Evolutionary conservation across 2,888 invertebrate genomes (phyloP), one percentile per base, ranked within the genome.

Genomic region (Ectemnius cavifrons): DNA sequence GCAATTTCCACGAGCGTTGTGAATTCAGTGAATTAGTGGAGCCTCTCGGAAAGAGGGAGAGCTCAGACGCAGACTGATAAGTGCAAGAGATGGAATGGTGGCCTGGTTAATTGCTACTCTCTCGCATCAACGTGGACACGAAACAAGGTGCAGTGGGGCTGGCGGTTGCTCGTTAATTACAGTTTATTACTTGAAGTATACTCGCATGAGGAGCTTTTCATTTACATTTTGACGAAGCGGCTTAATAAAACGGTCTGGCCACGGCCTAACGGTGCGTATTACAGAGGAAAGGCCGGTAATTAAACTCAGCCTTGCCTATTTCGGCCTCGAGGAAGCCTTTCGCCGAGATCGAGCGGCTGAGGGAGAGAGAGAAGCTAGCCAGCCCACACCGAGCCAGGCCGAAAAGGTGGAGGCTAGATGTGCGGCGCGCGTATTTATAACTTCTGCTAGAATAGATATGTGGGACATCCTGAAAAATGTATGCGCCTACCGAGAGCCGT

Each of bases 401-500:
- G 67, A 71, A 71, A 79, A 80, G 75, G 77, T 52, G 67, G 66
- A 71, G 49, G 62, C 56, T 60, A 71, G 76, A 49, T 63, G 73
- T 75, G 83, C 76, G 74, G 62, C 64, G 73, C 64, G 73, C 61
- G 79, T 87, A 87, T 87, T 88, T 88, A 85, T 87, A 87, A 86
- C 82, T 78, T 71, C 75, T 68, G 81, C 77, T 69, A 76, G 81
- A 81, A 81, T 84, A 82, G 84, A 86, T 84, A 89, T 86, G 82
- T 86, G 82, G 88, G 87, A 86, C 88, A 86, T 85, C 85, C 83
- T 70, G 77, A 83, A 85, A 88, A 88, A 85, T 81, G 80, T 80
- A 80, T 78, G 79, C 76, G 80, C 78, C 80, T 75, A 77, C 78
- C 80, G 80, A 79, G 72, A 66, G 73, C 63, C 73, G 74, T 69